A percentile compares a stretch with the other conserved stretches of the same genome.
Conservation (phyloP, 2,113 vertebrate genomes). For the Serinus canaria region DNA sequence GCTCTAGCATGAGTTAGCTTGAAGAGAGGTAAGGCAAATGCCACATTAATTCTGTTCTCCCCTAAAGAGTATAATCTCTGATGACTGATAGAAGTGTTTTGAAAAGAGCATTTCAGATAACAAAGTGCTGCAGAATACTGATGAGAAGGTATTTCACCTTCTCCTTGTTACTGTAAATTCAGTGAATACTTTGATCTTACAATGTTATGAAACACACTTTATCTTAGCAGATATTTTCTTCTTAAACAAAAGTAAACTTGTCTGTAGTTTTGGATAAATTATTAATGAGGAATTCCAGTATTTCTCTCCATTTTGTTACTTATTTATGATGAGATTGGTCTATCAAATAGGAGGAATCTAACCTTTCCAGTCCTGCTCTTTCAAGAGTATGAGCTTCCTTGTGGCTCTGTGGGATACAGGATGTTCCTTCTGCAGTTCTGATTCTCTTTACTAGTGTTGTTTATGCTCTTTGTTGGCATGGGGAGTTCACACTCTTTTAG, state of each 20-base stretch:
- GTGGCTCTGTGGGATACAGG: not conserved
- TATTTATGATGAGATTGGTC: not conserved
- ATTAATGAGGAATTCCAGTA: not conserved
- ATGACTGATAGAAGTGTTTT: constrained; percentile 54
- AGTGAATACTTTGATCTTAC: not conserved
- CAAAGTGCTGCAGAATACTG: not conserved
- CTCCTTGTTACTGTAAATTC: not conserved
- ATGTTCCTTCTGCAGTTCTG: not conserved
- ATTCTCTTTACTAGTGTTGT: not conserved
- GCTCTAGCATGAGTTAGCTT: not conserved
- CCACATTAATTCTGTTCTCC: constrained; percentile 32
- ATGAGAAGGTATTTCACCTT: constrained; percentile 33
- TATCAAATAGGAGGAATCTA: not conserved
- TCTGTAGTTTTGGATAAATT: not conserved
- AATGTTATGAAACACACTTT: not conserved
- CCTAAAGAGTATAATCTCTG: constrained; percentile 16
- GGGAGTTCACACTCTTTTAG: not conserved
- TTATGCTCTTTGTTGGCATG: not conserved
- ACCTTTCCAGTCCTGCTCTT: not conserved
- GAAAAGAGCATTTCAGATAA: constrained; percentile 38
- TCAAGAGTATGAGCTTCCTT: not conserved
- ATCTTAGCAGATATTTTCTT: not conserved
- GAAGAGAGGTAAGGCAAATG: constrained; percentile 26
- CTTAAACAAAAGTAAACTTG: not conserved
- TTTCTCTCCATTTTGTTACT: not conserved